These are phyloP conservation scores for Tuberolachnus salignus DNA, from an alignment of 2,888 invertebrate species.

Conservation along the genomic window DNA sequence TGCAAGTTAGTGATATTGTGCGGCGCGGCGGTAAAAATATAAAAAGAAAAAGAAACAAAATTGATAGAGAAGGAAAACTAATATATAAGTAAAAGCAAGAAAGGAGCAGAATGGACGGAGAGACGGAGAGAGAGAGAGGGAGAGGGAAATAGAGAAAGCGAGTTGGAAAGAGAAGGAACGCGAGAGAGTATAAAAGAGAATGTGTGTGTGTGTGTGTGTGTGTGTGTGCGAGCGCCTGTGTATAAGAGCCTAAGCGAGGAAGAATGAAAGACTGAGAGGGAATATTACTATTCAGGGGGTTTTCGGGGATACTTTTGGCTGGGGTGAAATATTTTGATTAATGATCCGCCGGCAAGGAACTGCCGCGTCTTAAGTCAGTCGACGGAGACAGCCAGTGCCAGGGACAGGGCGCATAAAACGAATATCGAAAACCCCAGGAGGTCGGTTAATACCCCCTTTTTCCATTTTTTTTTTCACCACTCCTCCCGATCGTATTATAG, in stretches of 20 bases:
- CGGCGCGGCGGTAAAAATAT: not conserved
- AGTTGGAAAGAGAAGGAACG: not conserved
- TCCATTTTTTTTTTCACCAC: slow-evolving; percentile 37
- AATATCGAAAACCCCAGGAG: slow-evolving; percentile 56
- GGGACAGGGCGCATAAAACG: slow-evolving; percentile 53
- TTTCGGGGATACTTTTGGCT: slow-evolving; percentile 53
- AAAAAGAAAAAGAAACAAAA: not conserved
- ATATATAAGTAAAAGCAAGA: slow-evolving; percentile 10
- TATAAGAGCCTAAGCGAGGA: slow-evolving; percentile 50
- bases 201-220: slow-evolving; percentile 25
- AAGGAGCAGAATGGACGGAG: slow-evolving; percentile 1
- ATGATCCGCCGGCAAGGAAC: slow-evolving; percentile 54
- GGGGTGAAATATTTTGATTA: slow-evolving; percentile 57
- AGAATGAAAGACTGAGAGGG: slow-evolving; percentile 52
- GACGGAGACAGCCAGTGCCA: slow-evolving; percentile 56
- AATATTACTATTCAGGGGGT: slow-evolving; percentile 56
- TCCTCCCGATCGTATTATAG: slow-evolving; percentile 3
- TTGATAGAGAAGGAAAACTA: not conserved
- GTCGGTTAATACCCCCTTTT: slow-evolving; percentile 56
- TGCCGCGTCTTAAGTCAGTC: slow-evolving; percentile 56
- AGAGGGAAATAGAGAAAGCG: not conserved
- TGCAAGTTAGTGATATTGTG: slow-evolving; percentile 14
- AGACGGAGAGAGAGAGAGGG: not conserved
- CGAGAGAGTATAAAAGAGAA: not conserved
- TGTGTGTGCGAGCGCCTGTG: slow-evolving; percentile 17